Evolutionary conservation across 1,140 invertebrate species (phyloP), one percentile per base, ranked within the genome.

Genomic region (Bursaphelenchus mucronatus): DNA sequence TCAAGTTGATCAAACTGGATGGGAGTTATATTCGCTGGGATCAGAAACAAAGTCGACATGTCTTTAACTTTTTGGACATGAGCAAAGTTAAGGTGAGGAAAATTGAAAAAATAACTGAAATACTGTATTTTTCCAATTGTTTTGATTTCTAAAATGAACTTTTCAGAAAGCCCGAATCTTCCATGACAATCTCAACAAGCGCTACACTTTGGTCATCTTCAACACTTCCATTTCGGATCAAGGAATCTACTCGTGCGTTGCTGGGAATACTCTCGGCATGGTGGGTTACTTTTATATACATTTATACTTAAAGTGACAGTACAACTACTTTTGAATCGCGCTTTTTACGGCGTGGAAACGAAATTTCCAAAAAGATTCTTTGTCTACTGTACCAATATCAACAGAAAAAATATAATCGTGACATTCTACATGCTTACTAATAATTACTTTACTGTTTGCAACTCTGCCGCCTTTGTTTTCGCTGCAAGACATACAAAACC

Each of bases 221-320:
- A 74, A 81, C 64, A 78, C 81, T 39, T 51, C 67, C 41, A 30
- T 71, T 9, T 64, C 63, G 8, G 78, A 80, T 67, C 75, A 80
- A 63, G 78, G 78, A 47, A 63, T 80, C 5, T 80, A 80, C 54
- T 76, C 74, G 0, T 80, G 78, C 61, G 61, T 80, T 17, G 79
- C 70, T 56, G 78, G 78, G 44, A 81, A 80, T 49, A 73, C 69
- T 10, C 62, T 80, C 10, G 78, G 78, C 55, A 70, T 72, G 56
- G 78, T 79, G 54, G 49, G 50, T 65, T 53, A 13, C 30, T 21
- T 50, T 39, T 62, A n/a, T n/a, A n/a, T n/a, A n/a, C 15, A 9
- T 46, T 55, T 15, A 13, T 11, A n/a, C 11, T 17, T 19, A 19
- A 19, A 13, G 11, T 11, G n/a, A 11, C 30, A 52, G 4, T 61